Conservation (phyloP, 2,797 vertebrate genomes). For the Bovichtus diacanthus region DNA sequence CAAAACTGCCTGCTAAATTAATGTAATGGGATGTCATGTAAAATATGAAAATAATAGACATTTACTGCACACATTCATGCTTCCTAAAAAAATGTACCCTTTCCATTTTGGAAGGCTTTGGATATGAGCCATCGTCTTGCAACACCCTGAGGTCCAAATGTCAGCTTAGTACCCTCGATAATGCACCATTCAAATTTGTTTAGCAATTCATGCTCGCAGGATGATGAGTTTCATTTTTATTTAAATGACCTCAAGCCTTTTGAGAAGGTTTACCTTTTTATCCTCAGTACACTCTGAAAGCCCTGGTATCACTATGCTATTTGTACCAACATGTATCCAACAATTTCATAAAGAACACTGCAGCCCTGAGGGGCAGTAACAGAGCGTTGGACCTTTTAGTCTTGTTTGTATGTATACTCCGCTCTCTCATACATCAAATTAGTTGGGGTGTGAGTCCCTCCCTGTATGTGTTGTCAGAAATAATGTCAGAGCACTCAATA, state of each 20-base stretch:
- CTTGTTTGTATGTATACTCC: conserved; percentile 19
- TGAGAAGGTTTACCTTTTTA: not conserved
- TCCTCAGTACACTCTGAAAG: not conserved
- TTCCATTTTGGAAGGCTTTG: not conserved
- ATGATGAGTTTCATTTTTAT: not conserved
- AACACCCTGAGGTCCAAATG: not conserved
- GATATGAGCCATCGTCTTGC: not conserved
- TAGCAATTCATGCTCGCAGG: not conserved
- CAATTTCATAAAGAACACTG: not conserved
- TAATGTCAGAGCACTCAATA: conserved; percentile 39
- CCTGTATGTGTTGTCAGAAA: conserved; percentile 37
- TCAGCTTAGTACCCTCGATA: not conserved
- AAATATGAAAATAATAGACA: too few relatives aligned
- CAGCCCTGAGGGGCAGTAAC: not conserved
- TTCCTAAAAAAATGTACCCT: not conserved
- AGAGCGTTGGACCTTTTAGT: not conserved
- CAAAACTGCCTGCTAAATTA: not conserved
- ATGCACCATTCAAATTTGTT: not conserved
- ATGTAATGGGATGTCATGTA: too few relatives aligned
- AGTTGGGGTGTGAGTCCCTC: conserved; percentile 31
- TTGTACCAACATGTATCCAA: not conserved
- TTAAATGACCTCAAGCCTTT: not conserved
- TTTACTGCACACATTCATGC: not conserved
- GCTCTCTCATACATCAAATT: conserved; percentile 23
- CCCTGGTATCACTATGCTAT: not conserved